Base-by-base conservation (phyloP, 2,888 invertebrate species). In the Parthenolecanium corni region DNA sequence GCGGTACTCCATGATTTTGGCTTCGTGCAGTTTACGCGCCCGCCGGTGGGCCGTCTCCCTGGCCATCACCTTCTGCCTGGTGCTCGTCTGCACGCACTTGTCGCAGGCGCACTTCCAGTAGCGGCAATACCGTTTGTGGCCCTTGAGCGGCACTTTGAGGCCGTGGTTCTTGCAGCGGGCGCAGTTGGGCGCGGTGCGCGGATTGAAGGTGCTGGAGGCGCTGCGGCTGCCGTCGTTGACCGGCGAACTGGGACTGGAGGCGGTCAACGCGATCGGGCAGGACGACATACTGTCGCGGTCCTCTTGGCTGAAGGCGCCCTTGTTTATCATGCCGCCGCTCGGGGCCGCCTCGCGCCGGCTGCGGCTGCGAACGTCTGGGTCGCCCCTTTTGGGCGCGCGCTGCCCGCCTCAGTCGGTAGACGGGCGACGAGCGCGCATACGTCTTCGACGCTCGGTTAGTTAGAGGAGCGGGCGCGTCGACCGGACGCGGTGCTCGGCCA, bases 91-190 rank as follows among this genome's bases (percentile, higher is more conserved):
- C 66, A 84, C 82, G 73, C 94, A 94, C 76, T 89, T 89, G 68
- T 85, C 84, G 75, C 94, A 94, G 66, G 78, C 81, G 76, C 93
- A 93, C 72, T 82, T 79, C 67, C 89, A 83, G 76, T 80, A 92
- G 71, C 83, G 82, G 79, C 94, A 95, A 76, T 90, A 91, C 31
- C 90, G 80, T 74, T 94, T 94, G 78, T 94, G 94, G 16, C 90
- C 92, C 75, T 90, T 91, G 67, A 93, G 79, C 74, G 84, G 83
- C 68, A 89, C 85, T 74, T 89, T 89, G 71, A 89, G 79, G n/a
- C 86, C 82, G 75, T 94, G 94, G 77, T 93, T 93, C 65, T 90
- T 80, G 75, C 94, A 94, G 25, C 92, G 83, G 49, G 91, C 91
- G 75, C 93, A 94, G 76, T 90, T 92, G 18, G 92, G 92, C 6